Conservation (phyloP, 64 coral and sea anemone genomes). For the Pocillopora verrucosa region DNA sequence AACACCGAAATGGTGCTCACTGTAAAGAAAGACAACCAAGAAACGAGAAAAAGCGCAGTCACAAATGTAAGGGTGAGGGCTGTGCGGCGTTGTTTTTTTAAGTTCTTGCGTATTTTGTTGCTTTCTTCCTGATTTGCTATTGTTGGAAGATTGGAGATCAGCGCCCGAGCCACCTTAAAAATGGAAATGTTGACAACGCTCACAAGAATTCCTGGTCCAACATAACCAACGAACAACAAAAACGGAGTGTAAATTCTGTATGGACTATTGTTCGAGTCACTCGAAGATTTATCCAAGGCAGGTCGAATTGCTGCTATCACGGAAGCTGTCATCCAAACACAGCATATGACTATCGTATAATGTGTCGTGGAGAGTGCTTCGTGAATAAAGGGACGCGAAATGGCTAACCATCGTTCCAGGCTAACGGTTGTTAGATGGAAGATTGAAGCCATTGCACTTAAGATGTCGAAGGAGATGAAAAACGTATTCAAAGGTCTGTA, state of each 20-base stretch:
- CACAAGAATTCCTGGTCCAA: slow-evolving; percentile 49
- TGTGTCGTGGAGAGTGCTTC: slow-evolving; percentile 19
- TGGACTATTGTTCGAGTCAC: background rate
- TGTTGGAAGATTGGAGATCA: slow-evolving; percentile 19
- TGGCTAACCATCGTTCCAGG: slow-evolving; percentile 48
- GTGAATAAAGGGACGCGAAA: slow-evolving; percentile 60
- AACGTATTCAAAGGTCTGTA: slow-evolving; percentile 5
- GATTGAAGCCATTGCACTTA: slow-evolving; percentile 66
- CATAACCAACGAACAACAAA: slow-evolving; percentile 20
- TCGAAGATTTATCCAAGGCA: background rate
- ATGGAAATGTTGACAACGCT: slow-evolving; percentile 49
- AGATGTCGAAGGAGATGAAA: slow-evolving; percentile 52
- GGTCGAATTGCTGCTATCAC: slow-evolving; percentile 35
- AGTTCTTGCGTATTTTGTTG: slow-evolving; percentile 13
- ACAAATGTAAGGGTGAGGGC: slow-evolving; percentile 45
- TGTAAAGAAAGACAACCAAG: slow-evolving; percentile 54
- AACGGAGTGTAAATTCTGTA: slow-evolving; percentile 28
- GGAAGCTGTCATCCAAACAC: slow-evolving; percentile 37
- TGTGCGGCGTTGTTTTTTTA: slow-evolving; percentile 45
- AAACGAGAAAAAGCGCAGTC: slow-evolving; percentile 47
- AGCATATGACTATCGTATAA: slow-evolving; percentile 24
- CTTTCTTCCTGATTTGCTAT: background rate
- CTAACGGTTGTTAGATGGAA: slow-evolving; percentile 60
- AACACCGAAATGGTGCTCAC: slow-evolving; percentile 21
- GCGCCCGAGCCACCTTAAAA: slow-evolving; percentile 51